Evolutionary conservation across 2,888 invertebrate species (phyloP).

Genomic region (Metacarcinus magister): DNA sequence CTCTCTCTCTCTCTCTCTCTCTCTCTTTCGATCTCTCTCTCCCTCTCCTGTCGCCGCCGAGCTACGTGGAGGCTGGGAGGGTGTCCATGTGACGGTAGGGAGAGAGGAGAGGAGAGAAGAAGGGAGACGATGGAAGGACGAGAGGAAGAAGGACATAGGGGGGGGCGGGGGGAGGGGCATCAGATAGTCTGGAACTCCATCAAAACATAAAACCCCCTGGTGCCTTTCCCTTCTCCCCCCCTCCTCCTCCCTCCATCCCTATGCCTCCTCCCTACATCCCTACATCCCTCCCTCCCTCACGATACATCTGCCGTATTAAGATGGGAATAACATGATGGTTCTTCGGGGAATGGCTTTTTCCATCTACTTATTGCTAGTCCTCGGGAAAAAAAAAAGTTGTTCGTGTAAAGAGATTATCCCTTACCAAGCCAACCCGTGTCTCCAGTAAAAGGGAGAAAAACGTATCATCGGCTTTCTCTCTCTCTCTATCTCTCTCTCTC

Average conservation of each 20-base stretch:
- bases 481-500: neutral
- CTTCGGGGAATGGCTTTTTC: constrained; percentile 64
- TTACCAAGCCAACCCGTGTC: constrained; percentile 23
- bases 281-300: neutral
- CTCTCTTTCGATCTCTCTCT: neutral
- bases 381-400: constrained; percentile 50
- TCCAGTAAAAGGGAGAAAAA: constrained; percentile 51
- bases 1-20: neutral
- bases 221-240: constrained; percentile 27
- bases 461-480: neutral
- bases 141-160: neutral
- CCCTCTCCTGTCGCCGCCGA: neutral
- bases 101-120: neutral
- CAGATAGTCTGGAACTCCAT: constrained; percentile 62
- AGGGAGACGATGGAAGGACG: neutral
- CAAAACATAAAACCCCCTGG: constrained; percentile 71
- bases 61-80: neutral
- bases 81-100: neutral
- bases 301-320: constrained; percentile 68
- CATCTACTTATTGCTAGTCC: constrained; percentile 70
- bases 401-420: constrained; percentile 63
- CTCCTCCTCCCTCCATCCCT: too few relatives aligned
- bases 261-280: neutral
- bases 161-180: neutral
- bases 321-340: constrained; percentile 72